phyloP scores from a whole-genome alignment of 1,140 invertebrate species.

The Lepidurus arcticus region DNA sequence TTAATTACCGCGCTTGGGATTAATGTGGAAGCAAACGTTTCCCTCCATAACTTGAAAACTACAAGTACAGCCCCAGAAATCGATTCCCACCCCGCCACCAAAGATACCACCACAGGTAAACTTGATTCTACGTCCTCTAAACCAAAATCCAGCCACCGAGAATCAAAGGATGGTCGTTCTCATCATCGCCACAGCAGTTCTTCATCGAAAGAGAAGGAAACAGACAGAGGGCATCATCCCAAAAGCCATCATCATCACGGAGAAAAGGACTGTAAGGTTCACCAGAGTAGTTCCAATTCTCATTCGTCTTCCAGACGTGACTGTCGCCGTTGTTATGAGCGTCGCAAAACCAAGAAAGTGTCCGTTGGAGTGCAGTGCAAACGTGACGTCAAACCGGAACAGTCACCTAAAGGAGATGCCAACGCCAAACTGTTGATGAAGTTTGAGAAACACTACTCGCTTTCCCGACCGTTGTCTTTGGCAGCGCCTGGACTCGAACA shows the following conservation, averaged over 20 bases:
- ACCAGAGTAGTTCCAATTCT: background rate
- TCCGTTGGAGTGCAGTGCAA: conserved; percentile 58
- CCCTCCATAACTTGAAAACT: background rate
- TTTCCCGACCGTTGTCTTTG: conserved; percentile 43
- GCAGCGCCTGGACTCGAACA: conserved; percentile 38
- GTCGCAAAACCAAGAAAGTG: conserved; percentile 48
- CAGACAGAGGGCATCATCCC: background rate
- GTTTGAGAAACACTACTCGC: conserved; percentile 44
- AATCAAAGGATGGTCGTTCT: background rate
- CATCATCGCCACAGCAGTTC: background rate
- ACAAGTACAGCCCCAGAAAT: background rate
- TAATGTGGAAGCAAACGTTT: background rate
- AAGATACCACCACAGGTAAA: background rate
- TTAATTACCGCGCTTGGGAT: background rate
- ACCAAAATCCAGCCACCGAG: conserved; percentile 16
- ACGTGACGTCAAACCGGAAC: conserved; percentile 38
- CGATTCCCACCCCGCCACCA: background rate
- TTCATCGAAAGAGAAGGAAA: background rate
- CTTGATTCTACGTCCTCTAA: background rate
- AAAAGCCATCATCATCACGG: background rate
- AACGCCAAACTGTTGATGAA: conserved; percentile 41
- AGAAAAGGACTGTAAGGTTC: background rate
- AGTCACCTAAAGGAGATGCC: conserved; percentile 41
- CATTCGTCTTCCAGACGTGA: conserved; percentile 32
- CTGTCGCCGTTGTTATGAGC: conserved; percentile 39